These are phyloP conservation scores for Cryptoprocta ferox DNA, from an alignment of 2,797 vertebrate species.

Conservation along the genomic window DNA sequence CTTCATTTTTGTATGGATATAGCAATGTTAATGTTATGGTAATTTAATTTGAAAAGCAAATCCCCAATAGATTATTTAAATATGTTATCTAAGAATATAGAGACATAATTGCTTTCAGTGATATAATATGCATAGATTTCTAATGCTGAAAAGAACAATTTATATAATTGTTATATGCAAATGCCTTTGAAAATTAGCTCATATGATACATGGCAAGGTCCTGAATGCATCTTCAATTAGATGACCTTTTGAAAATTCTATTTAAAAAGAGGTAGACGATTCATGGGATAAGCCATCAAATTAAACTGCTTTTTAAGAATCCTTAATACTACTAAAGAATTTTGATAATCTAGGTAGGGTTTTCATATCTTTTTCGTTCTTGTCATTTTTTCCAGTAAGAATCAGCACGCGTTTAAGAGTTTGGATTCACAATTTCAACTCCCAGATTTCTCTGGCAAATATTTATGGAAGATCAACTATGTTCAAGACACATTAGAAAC, in stretches of 20 bases:
- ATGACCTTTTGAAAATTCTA: constrained; percentile 57
- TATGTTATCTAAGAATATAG: constrained; percentile 74
- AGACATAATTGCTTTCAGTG: constrained; percentile 64
- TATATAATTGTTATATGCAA: constrained; percentile 54
- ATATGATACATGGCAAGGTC: constrained; percentile 52
- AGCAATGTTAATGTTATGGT: constrained; percentile 66
- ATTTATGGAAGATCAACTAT: background rate
- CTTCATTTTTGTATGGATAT: constrained; percentile 60
- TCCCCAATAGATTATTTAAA: constrained; percentile 71
- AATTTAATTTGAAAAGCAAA: constrained; percentile 81
- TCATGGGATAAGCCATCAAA: constrained; percentile 53
- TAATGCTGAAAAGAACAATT: constrained; percentile 68
- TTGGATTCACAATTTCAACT: background rate
- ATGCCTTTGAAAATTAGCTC: constrained; percentile 69
- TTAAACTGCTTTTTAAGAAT: constrained; percentile 36
- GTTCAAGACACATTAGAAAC: background rate
- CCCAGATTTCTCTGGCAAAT: background rate
- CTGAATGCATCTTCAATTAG: constrained; percentile 66
- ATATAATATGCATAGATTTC: constrained; percentile 31
- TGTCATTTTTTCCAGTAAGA: background rate
- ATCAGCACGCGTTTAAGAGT: background rate
- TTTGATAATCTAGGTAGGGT: background rate
- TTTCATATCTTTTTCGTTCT: background rate
- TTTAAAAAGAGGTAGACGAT: constrained; percentile 66
- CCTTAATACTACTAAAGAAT: constrained; percentile 29